Conservation (phyloP, 2,888 invertebrate genomes). For the Athalia rosae region DNA sequence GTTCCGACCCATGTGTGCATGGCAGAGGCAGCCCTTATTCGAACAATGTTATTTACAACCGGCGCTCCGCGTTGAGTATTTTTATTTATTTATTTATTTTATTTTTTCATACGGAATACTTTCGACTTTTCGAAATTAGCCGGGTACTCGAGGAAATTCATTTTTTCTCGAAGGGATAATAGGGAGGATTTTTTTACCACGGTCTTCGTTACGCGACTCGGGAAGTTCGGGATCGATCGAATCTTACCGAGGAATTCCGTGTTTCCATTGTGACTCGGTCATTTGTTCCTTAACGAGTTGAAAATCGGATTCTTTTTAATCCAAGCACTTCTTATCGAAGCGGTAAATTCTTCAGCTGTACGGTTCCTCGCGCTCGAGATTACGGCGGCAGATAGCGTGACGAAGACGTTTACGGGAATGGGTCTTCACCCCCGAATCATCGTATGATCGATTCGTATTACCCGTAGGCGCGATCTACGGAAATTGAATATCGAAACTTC, state of each 20-base stretch:
- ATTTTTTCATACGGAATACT: too few relatives aligned
- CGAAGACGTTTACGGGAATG: slow-evolving; percentile 18
- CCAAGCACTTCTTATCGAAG: slow-evolving; percentile 16
- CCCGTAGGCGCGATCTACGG: slow-evolving; percentile 11
- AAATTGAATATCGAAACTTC: background rate
- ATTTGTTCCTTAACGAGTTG: slow-evolving; percentile 22
- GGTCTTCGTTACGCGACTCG: background rate
- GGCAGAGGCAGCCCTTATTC: background rate
- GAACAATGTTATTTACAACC: too few relatives aligned
- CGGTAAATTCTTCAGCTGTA: background rate
- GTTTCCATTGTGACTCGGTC: slow-evolving; percentile 4
- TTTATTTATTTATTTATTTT: too few relatives aligned
- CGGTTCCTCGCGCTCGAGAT: too few relatives aligned
- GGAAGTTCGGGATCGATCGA: background rate
- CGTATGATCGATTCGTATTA: slow-evolving; percentile 16
- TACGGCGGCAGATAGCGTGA: slow-evolving; percentile 10
- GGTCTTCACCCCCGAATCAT: background rate
- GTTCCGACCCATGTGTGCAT: background rate
- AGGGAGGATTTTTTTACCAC: background rate
- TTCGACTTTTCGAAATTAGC: too few relatives aligned
- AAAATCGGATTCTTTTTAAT: slow-evolving; percentile 32
- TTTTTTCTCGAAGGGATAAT: too few relatives aligned
- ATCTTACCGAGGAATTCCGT: slow-evolving; percentile 8
- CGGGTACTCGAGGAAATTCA: too few relatives aligned
- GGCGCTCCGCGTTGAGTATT: too few relatives aligned